Conservation (phyloP, 2,797 vertebrate genomes). For the Bovichtus variegatus region DNA sequence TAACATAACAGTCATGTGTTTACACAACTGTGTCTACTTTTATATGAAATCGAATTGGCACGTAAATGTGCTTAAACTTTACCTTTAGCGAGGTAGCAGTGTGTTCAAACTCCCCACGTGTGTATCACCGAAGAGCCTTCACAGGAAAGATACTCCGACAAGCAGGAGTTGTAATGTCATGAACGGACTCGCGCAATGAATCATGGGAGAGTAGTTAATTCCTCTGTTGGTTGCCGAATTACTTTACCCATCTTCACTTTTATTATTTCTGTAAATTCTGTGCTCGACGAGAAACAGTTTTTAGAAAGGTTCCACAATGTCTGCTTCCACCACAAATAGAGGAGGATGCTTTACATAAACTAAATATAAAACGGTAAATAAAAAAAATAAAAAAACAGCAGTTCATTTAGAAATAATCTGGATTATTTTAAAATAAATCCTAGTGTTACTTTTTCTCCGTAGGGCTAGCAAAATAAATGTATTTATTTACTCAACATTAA, state of each 20-base stretch:
- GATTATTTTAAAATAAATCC: too few species aligned
- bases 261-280: not conserved
- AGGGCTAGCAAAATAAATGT: too few species aligned
- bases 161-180: not conserved
- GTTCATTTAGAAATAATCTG: too few species aligned
- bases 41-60: fast-evolving
- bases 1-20: not conserved
- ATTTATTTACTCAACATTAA: too few species aligned
- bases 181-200: conserved; percentile 41
- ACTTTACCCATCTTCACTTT: not conserved
- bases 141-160: conserved; percentile 11
- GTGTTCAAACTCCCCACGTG: conserved; percentile 62
- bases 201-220: conserved; percentile 44
- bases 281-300: too few species aligned
- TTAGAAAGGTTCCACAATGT: not conserved
- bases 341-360: too few species aligned
- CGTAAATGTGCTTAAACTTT: conserved; percentile 9
- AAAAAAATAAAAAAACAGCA: too few species aligned
- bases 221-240: not conserved
- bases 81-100: conserved; percentile 48
- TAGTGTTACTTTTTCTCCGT: too few species aligned
- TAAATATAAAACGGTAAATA: too few species aligned
- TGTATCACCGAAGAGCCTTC: conserved; percentile 46
- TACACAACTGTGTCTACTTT: not conserved
- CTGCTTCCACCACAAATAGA: not conserved